Percentiles rank a stretch among this genome's conserved stretches.
phyloP scores from a whole-genome alignment of 2,888 invertebrate species.

The Plagiodera versicolora region DNA sequence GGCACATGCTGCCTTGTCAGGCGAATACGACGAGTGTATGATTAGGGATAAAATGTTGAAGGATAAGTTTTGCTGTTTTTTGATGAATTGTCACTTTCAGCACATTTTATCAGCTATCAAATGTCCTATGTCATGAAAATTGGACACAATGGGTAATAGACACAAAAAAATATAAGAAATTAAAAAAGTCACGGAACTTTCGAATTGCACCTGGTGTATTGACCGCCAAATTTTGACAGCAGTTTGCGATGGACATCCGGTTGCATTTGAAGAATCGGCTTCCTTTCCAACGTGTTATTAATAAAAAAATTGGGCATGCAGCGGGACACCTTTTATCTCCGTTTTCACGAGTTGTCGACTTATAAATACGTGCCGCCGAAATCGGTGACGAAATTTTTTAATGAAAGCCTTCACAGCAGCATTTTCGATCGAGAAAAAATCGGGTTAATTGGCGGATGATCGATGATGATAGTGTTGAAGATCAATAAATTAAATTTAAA shows the following conservation, averaged over 20 bases:
- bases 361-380: constrained; percentile 6
- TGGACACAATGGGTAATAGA: too few species aligned
- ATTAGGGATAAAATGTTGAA: too few species aligned
- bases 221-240: background rate
- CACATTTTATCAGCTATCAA: too few species aligned
- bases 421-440: constrained; percentile 11
- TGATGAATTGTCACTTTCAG: too few species aligned
- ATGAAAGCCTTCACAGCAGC: constrained; percentile 9
- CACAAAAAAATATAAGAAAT: too few species aligned
- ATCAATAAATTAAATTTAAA: constrained; percentile 21
- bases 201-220: too few species aligned
- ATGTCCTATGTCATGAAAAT: too few species aligned
- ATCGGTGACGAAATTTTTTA: constrained; percentile 14
- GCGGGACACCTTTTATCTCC: background rate
- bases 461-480: constrained; percentile 16
- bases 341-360: background rate
- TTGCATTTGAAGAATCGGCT: background rate
- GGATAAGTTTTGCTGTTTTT: too few species aligned
- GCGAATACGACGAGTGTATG: too few species aligned
- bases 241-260: background rate
- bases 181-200: too few species aligned
- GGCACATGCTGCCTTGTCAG: too few species aligned
- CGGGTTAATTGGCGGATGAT: constrained; percentile 20
- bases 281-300: background rate
- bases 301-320: background rate